Evolutionary conservation across 1,140 invertebrate genomes (phyloP).

Genomic region (Megathymus violae): DNA sequence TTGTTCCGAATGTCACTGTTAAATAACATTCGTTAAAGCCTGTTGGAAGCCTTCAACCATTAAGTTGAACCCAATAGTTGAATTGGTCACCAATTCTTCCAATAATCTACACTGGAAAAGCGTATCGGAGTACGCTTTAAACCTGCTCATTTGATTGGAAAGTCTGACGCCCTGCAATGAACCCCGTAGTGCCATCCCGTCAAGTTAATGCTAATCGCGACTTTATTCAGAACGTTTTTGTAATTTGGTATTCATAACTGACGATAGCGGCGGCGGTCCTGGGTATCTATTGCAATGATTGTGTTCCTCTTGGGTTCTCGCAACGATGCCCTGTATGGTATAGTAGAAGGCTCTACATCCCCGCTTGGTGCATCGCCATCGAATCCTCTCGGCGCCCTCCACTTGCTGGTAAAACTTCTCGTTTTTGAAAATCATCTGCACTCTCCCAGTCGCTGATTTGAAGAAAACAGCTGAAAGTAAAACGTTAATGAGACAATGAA

Average conservation of each 20-base stretch:
- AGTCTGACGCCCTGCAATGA: no score
- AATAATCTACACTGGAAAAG: no score
- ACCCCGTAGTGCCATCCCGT: no score
- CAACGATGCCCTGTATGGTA: constrained; percentile 40
- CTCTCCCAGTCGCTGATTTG: constrained; percentile 43
- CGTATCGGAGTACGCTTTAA: no score
- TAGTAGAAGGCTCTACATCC: constrained; percentile 57
- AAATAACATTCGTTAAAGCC: no score
- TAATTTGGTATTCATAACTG: neutral
- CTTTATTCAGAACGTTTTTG: neutral
- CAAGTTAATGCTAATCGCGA: no score
- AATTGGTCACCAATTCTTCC: no score
- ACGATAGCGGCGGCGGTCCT: neutral
- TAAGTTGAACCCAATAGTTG: no score
- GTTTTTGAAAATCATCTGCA: constrained; percentile 56
- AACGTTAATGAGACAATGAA: no score
- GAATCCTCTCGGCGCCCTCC: constrained; percentile 47
- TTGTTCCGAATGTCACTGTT: no score
- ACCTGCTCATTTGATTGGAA: no score
- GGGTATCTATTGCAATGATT: constrained; percentile 40
- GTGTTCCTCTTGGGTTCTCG: constrained; percentile 52
- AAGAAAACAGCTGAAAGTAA: constrained; percentile 52
- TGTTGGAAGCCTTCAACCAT: no score
- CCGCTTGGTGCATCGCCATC: constrained; percentile 58
- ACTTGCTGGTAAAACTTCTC: constrained; percentile 56